Evolutionary conservation across 2,113 vertebrate genomes (phyloP), one percentile per base, ranked within the genome.

Genomic region (Chitala chitala): DNA sequence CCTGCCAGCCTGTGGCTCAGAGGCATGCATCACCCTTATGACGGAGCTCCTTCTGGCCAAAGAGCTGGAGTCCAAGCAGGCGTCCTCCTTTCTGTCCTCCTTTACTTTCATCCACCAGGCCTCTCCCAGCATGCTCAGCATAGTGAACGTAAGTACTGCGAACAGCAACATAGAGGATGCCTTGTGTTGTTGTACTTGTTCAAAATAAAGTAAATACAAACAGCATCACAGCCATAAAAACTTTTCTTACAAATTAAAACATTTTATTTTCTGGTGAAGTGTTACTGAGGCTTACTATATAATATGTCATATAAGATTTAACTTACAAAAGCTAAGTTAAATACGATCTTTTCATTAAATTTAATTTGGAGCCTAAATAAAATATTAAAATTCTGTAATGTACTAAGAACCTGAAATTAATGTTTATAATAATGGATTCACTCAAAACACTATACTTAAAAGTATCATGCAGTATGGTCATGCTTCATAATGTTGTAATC

Each of bases 1-100:
- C 26, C 84, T 96, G 65, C 88, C 89, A 15, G 87, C 89, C 3
- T 95, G 94, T 80, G 91, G 91, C 61, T 92, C 91, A 2, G 92
- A 94, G 80, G 84, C 85, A 17, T 94, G 94, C 64, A 76, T 94
- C 65, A 2, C 84, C 4, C 83, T 95, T 54, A 87, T 92, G 86
- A 89, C 79, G 44, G 90, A 90, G 56, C 86, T 95, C 5, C 84
- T 93, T 59, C 38, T 55, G 72, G 87, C 80, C 0, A 77, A 78
- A 69, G 92, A 94, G 81, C 63, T 91, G 1, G 92, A 93, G 26
- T 84, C 86, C 6, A 91, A 90, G 0, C 87, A 84, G 80, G 64
- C 74, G 8, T 81, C 86, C 2, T 78, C 84, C 13, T 90, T 91
- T 75, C 91, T 96, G 22, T 87, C 86, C 83, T 88, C 88, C 0